phyloP scores from a whole-genome alignment of 2,113 vertebrate species.

The Cyprinodon tularosa region DNA sequence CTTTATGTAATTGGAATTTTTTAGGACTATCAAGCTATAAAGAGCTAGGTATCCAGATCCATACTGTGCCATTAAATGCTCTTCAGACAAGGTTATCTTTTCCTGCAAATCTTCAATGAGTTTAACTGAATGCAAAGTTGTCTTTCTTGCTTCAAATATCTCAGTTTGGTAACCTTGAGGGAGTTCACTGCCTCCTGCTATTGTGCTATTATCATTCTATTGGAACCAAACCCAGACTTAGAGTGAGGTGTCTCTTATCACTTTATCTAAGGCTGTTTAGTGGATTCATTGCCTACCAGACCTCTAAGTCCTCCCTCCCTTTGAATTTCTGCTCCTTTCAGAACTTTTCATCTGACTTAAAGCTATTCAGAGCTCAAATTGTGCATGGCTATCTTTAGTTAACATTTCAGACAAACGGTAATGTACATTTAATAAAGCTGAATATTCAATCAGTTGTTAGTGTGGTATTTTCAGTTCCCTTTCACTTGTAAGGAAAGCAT shows the following conservation, averaged over 20 bases:
- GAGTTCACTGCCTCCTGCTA: neutral
- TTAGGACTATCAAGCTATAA: neutral
- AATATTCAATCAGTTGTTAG: no score
- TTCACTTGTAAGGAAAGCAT: neutral
- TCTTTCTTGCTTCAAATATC: neutral
- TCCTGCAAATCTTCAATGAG: neutral
- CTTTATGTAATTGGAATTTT: neutral
- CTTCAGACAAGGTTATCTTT: neutral
- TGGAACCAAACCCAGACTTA: neutral
- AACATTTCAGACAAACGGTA: no score
- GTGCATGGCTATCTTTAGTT: no score
- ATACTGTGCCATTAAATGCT: no score
- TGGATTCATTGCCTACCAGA: neutral
- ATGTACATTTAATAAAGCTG: no score
- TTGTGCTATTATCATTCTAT: neutral
- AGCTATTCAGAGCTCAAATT: neutral
- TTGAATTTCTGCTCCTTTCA: neutral
- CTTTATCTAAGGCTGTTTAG: neutral
- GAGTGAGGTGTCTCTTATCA: neutral
- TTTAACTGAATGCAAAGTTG: neutral
- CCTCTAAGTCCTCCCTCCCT: neutral
- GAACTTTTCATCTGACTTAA: neutral
- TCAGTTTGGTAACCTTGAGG: neutral
- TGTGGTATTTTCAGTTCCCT: neutral
- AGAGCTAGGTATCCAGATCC: no score